Evolutionary conservation across 2,797 vertebrate species (phyloP).

Genomic region (Salarias fasciatus): DNA sequence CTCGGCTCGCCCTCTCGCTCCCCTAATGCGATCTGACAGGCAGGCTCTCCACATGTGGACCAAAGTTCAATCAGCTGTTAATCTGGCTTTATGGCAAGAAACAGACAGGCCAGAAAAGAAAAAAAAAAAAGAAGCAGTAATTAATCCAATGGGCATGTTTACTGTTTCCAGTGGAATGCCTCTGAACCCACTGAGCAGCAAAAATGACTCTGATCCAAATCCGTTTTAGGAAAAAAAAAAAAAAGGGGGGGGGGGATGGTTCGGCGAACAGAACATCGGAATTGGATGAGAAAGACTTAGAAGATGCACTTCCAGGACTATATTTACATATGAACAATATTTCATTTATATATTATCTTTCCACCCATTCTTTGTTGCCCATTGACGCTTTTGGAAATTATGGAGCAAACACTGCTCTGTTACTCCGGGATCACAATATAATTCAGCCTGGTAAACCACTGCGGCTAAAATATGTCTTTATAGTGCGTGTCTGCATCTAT

Average conservation of each 20-base stretch:
- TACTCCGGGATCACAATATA: conserved; percentile 21
- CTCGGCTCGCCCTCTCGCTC: conserved; percentile 13
- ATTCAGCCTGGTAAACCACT: conserved; percentile 40
- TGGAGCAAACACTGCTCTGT: conserved; percentile 37
- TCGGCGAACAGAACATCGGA: not conserved
- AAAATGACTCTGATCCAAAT: conserved; percentile 38
- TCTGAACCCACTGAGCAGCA: conserved; percentile 47
- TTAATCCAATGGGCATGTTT: conserved; percentile 72
- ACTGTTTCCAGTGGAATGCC: conserved; percentile 61
- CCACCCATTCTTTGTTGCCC: conserved; percentile 18
- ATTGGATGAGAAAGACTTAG: conserved; percentile 3
- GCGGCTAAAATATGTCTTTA: conserved; percentile 39
- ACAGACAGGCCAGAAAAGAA: conserved; percentile 40
- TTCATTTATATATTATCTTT: conserved; percentile 28
- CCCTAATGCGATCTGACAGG: conserved; percentile 38
- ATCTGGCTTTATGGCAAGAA: conserved; percentile 54
- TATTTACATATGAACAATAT: conserved; percentile 26
- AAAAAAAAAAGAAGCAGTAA: conserved; percentile 42
- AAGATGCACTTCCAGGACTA: conserved; percentile 21
- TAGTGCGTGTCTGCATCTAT: conserved; percentile 45
- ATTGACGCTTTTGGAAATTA: conserved; percentile 22
- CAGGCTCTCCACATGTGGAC: conserved; percentile 35
- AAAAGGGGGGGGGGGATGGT: conserved; percentile 13
- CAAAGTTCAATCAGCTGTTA: conserved; percentile 66
- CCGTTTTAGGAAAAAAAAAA: conserved; percentile 18